These are phyloP conservation scores for Lingula anatina DNA, from an alignment of 2,888 invertebrate genomes.

Conservation along the genomic window DNA sequence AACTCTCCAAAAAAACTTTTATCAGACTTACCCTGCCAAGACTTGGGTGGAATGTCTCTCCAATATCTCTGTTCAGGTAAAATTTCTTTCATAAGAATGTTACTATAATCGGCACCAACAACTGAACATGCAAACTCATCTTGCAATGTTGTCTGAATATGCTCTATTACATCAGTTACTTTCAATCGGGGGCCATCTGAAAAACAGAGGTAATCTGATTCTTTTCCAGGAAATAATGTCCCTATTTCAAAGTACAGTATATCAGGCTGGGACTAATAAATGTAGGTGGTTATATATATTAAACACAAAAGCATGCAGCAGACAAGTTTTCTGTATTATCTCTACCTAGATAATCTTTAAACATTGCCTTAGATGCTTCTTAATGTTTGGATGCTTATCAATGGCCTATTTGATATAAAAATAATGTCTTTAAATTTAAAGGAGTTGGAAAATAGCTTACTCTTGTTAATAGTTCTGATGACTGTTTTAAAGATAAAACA, in stretches of 20 bases:
- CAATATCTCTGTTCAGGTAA: constrained; percentile 30
- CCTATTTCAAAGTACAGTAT: no score
- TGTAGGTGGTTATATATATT: no score
- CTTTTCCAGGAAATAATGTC: no score
- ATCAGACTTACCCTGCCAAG: constrained; percentile 33
- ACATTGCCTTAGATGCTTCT: no score
- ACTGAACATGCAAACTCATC: constrained; percentile 26
- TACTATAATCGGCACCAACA: constrained; percentile 36
- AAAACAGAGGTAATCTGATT: background rate
- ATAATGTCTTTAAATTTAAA: no score
- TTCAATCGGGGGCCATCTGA: constrained; percentile 8
- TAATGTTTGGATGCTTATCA: no score
- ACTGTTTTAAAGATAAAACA: constrained; percentile 30
- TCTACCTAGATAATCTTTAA: no score
- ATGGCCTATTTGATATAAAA: no score
- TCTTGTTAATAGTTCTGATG: constrained; percentile 27
- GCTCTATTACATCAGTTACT: constrained; percentile 6
- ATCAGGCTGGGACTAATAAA: no score
- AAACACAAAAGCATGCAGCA: no score
- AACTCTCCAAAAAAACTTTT: background rate
- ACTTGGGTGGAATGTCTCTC: constrained; percentile 24
- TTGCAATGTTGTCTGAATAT: constrained; percentile 18
- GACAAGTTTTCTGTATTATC: no score
- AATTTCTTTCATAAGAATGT: constrained; percentile 33
- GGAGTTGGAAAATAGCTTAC: no score